Evolutionary conservation across 2,113 vertebrate genomes (phyloP), one percentile per base, ranked within the genome.

Genomic region (Xenopus borealis): DNA sequence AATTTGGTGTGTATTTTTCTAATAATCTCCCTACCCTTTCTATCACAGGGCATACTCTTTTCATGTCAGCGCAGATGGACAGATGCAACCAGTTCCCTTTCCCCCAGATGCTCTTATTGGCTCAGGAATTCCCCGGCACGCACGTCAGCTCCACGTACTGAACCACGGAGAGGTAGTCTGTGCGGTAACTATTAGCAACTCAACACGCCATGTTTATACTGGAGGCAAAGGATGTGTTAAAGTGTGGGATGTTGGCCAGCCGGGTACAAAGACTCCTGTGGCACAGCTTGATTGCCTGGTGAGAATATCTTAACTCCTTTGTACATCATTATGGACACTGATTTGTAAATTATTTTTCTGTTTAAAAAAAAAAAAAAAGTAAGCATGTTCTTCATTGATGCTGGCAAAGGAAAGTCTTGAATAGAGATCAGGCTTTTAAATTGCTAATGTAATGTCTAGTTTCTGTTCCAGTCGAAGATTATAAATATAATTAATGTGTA

Each of bases 241-340:
- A 81, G 94, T 96, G 81, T 97, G 95, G 95, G 95, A 95, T 59
- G 94, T 97, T 85, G 94, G 92, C 82, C 95, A 96, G 80, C 93
- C 90, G 0, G 94, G 94, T 47, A 89, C 91, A 88, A 96, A 95
- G 88, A 95, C 87, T 4, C 91, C 93, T 6, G 93, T 94, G 88
- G 93, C 93, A 7, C 93, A 94, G 86, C 90, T 94, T 61, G 93
- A 94, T 82, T 94, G 92, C 81, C 83, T 94, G 91, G 93, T 94
- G 84, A 87, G 89, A 50, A 50, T 50, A 13, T 16, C 47, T 40
- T 40, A 27, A 27, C 23, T 27, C 1, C 33, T 40, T 9, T 9
- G 8, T 40, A 9, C 33, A 40, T 40, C 33, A 40, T 33, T 33
- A 33, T 7, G 33, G 33, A 40, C 33, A 40, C 33, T 40, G 33